Evolutionary conservation across 2,888 invertebrate species (phyloP).

Genomic region (Epistrophe eligans): DNA sequence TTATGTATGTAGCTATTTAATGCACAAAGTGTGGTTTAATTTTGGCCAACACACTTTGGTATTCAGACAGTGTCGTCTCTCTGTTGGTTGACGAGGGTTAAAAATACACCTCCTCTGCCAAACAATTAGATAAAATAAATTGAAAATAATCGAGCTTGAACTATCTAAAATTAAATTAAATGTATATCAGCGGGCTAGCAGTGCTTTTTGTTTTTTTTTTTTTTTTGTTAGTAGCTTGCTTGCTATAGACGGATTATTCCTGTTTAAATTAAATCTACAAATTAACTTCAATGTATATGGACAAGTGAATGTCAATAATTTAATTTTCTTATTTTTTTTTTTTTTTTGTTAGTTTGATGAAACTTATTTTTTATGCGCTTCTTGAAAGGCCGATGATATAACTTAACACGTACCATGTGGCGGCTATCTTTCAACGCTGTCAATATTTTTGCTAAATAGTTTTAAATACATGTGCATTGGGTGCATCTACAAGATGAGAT

Average conservation of each 20-base stretch:
- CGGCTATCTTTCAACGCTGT: slow-evolving; percentile 74
- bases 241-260: background rate
- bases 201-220: background rate
- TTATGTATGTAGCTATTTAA: too few species aligned
- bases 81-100: slow-evolving; percentile 55
- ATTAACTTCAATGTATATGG: background rate
- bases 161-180: slow-evolving; percentile 61
- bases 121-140: slow-evolving; percentile 75
- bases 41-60: slow-evolving; percentile 73
- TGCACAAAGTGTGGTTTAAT: slow-evolving; percentile 60
- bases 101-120: slow-evolving; percentile 66
- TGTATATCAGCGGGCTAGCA: slow-evolving; percentile 47
- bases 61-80: slow-evolving; percentile 69
- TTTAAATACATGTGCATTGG: background rate
- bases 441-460: slow-evolving; percentile 68
- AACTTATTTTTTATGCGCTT: slow-evolving; percentile 41
- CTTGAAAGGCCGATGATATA: slow-evolving; percentile 44
- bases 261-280: slow-evolving; percentile 9
- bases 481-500: slow-evolving; percentile 11
- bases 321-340: slow-evolving; percentile 30
- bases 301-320: slow-evolving; percentile 71
- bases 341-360: background rate
- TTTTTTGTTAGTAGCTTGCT: background rate
- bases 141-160: slow-evolving; percentile 75
- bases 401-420: slow-evolving; percentile 59